These are phyloP conservation scores for Ophioninae sp. DNA, from an alignment of 2,888 invertebrate species.

Conservation along the genomic window DNA sequence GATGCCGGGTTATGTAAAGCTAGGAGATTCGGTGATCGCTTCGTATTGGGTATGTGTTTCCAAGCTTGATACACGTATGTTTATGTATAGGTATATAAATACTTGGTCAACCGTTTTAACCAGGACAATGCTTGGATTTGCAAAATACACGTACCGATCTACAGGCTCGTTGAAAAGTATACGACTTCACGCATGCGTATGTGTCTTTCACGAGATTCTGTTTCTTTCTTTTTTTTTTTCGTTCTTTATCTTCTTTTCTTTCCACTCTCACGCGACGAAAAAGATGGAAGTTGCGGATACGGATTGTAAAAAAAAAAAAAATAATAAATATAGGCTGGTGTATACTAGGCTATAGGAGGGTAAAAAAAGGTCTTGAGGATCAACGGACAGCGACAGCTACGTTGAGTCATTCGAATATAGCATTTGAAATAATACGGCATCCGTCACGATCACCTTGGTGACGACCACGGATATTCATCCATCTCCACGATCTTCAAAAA, in stretches of 20 bases:
- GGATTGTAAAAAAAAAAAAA: conserved; percentile 22
- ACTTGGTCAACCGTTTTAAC: conserved; percentile 69
- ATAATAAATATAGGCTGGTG: conserved; percentile 23
- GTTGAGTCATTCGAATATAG: conserved; percentile 38
- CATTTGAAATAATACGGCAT: conserved; percentile 2
- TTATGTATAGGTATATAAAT: conserved; percentile 29
- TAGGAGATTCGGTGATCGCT: conserved; percentile 65
- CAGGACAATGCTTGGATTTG: conserved; percentile 74
- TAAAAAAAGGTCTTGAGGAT: conserved; percentile 53
- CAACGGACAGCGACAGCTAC: conserved; percentile 37
- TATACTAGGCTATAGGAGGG: conserved; percentile 34
- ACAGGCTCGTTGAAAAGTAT: conserved; percentile 20
- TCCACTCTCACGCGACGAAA: conserved; percentile 7
- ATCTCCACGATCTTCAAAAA: conserved; percentile 47
- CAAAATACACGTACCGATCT: conserved; percentile 68
- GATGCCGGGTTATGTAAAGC: conserved; percentile 77
- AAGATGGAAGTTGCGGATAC: conserved; percentile 30
- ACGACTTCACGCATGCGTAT: conserved; percentile 20
- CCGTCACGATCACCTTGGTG: conserved; percentile 13
- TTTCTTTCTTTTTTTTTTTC: too few species aligned
- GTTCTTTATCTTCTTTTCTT: too few species aligned
- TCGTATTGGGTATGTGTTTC: conserved; percentile 68
- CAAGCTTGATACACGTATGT: conserved; percentile 32
- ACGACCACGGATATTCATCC: conserved; percentile 42
- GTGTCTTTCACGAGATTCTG: conserved; percentile 40